Evolutionary conservation across 2,888 invertebrate species (phyloP), one percentile per base, ranked within the genome.

Genomic region (Steinernema hermaphroditum): DNA sequence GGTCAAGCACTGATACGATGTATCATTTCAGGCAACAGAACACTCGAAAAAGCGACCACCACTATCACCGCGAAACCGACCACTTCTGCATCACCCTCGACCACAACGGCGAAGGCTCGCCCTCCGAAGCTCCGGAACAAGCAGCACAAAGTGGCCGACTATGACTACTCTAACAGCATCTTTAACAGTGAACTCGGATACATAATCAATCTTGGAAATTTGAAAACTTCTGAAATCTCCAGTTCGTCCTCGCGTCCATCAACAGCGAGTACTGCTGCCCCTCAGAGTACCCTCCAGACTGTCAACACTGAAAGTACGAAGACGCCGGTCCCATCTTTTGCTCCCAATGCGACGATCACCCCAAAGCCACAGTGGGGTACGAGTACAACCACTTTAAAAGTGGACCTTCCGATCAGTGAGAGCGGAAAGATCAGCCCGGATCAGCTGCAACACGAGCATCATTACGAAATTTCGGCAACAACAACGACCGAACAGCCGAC

Each of bases 401-500:
- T 32, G 62, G 62, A 32, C 54, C 27, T 27, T 27, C 12, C 54
- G 2, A 22, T 54, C 29, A 62, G 32, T 32, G 62, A 62, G 62
- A 34, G 62, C 32, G 62, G 62, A 62, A 29, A 62, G 62, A 62
- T 62, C 62, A 62, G 29, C 27, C 29, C 62, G 22, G 62, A 62
- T 32, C 62, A 29, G 22, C 24, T 24, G 54, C 54, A 54, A n/a
- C n/a, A n/a, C 12, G 4, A 37, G 16, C 27, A 62, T 9, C 62
- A 62, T 62, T 62, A 62, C 62, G 62, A 62, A 32, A 62, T 62
- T 62, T 27, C 62, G 32, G 32, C 62, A 62, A 62, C 16, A 62
- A 62, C 32, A 62, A 62, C 62, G 32, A 62, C 32, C 62, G 62
- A 62, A 62, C 62, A 62, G 34, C 62, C 62, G 29, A 34, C 62